Base-by-base conservation (phyloP, 2,797 vertebrate genomes). In the Notolabrus celidotus region DNA sequence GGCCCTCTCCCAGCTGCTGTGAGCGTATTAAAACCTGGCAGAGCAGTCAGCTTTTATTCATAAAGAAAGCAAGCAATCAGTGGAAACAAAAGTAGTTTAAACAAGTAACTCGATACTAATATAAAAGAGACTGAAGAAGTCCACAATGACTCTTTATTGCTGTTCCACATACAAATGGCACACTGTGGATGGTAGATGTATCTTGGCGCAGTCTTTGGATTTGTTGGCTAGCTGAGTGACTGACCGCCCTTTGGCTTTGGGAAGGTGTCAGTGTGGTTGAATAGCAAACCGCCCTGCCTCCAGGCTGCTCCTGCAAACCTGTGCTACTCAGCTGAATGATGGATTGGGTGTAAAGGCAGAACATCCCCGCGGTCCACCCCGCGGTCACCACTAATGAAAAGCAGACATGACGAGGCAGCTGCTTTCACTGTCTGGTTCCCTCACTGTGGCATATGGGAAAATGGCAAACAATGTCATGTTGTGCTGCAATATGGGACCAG, bases 331-430 rank as follows among this genome's bases (percentile, higher is more conserved):
- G 67, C 59, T 76, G 59, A 67, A 77, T 82, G 85, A 85, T 77
- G 69, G 74, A 85, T 87, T 70, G 52, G 73, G 72, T 77, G 82
- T 20, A 45, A 80, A 71, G 73, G 67, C 70, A 67, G 56, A 5
- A 49, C 70, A 71, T 79, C 74, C 84, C 10, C 10, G 11, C 4
- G 34, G 34, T 36, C 34, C 79, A 71, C 67, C 75, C 55, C 25
- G 71, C 41, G 59, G 69, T 81, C 69, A 61, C 58, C 36, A 5
- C 73, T 85, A 88, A 89, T 90, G 80, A 84, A 84, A 86, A 83
- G 45, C 86, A 88, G 77, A 51, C 79, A 41, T 2, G 42, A 82
- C 51, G 47, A 83, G 68, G 68, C 80, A 77, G 80, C 74, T 75
- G 80, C 46, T 67, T 64, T 81, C 39, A 11, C 76, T 78, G 43